A percentile compares a stretch with the other conserved stretches of the same genome.
Evolutionary conservation across 1,140 invertebrate genomes (phyloP).

Genomic region (Bombus fervidus): DNA sequence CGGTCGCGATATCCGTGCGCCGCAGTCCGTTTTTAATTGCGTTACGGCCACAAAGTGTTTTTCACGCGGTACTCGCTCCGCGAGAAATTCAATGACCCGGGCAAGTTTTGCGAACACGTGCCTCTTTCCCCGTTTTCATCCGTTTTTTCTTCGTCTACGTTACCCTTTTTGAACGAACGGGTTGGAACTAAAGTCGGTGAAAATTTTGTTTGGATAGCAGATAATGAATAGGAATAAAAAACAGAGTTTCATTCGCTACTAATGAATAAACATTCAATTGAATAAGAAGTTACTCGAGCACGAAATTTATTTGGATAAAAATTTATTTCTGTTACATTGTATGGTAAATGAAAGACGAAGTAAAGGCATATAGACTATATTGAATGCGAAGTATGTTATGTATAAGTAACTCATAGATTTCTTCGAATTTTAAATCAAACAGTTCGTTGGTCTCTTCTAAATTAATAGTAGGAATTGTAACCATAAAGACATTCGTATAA

Average conservation of each 20-base stretch:
- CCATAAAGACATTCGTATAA: no score
- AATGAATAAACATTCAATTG: neutral
- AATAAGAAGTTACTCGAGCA: no score
- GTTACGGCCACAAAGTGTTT: slow-evolving; percentile 41
- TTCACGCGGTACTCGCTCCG: neutral
- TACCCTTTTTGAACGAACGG: neutral
- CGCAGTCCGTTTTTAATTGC: slow-evolving; percentile 43
- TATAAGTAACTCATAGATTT: no score
- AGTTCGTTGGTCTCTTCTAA: no score
- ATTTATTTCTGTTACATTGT: no score
- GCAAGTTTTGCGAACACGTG: neutral
- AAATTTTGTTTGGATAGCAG: neutral
- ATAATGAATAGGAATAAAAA: neutral
- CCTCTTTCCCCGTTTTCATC: neutral
- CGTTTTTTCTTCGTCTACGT: neutral
- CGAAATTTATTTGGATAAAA: no score
- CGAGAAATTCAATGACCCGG: slow-evolving; percentile 34
- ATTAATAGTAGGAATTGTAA: no score
- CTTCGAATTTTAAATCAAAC: no score
- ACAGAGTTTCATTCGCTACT: neutral
- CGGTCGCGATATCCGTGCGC: slow-evolving; percentile 3
- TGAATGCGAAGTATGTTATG: no score
- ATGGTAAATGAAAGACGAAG: no score
- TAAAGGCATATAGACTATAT: no score
- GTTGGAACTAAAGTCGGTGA: neutral